Percentiles rank a stretch among this genome's conserved stretches.
Conservation (phyloP, 2,888 invertebrate species). For the Physocephala rufipes region DNA sequence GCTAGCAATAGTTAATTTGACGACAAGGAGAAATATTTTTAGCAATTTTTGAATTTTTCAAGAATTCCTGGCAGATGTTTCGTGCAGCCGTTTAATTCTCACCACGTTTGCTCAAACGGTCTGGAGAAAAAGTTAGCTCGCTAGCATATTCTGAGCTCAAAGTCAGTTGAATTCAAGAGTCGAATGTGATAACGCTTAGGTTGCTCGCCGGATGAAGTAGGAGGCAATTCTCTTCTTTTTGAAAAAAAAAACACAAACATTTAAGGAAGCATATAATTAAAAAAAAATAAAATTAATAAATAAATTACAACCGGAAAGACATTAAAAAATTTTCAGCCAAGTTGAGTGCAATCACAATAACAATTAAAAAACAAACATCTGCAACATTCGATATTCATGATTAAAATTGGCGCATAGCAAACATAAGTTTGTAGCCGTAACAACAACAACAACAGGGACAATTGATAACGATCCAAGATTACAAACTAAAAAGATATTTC, state of each 20-base stretch:
- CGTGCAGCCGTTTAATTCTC: too few relatives aligned
- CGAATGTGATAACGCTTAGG: too few relatives aligned
- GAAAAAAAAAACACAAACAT: neutral
- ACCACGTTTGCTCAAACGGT: too few relatives aligned
- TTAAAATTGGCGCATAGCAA: constrained; percentile 54
- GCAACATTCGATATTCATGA: constrained; percentile 55
- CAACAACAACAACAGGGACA: constrained; percentile 28
- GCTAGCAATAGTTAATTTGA: too few relatives aligned
- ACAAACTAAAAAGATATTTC: constrained; percentile 24
- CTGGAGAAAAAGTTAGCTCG: too few relatives aligned
- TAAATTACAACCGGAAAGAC: constrained; percentile 14
- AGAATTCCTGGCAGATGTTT: too few relatives aligned
- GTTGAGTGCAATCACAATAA: constrained; percentile 43
- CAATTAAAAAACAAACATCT: constrained; percentile 28
- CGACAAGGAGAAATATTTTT: too few relatives aligned
- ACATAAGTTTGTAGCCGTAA: constrained; percentile 40
- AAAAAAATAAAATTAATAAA: constrained; percentile 21
- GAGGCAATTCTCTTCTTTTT: too few relatives aligned
- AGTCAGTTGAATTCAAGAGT: constrained; percentile 49
- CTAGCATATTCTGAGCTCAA: too few relatives aligned
- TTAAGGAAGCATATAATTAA: neutral
- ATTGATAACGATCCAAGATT: constrained; percentile 12
- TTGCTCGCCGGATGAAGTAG: too few relatives aligned
- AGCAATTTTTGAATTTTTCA: too few relatives aligned
- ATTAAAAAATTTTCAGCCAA: constrained; percentile 20